Evolutionary conservation across 2,888 invertebrate species (phyloP), one percentile per base, ranked within the genome.

Genomic region (Xestoiulus laeticollis): DNA sequence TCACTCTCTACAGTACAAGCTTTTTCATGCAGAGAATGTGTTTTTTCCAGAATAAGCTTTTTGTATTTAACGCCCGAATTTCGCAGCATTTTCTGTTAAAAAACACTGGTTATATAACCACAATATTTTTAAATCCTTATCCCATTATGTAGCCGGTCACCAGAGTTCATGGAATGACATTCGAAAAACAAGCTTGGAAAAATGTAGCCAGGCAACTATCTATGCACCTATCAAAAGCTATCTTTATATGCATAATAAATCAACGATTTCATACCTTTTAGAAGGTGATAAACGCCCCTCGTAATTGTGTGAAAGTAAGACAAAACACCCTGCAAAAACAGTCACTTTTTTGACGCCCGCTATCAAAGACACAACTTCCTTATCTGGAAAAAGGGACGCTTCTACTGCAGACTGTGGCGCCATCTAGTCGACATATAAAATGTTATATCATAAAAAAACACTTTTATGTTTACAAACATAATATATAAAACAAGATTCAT

Each of bases 311-410:
- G 14, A 78, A 78, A 38, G 22, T 68, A 68, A 19, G 59, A 12
- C 30, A 78, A 53, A 78, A 68, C 68, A 68, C 68, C 68, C 30
- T 30, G 6, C 78, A 26, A 68, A 5, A n/a, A 68, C 59, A 30
- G 22, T 26, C 78, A 14, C 38, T 38, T 38, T 12, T 78, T 22
- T 78, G n/a, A 78, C 78, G 26, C 78, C 78, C 78, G 78, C 30
- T 30, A 78, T 78, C 12, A 59, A 22, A 26, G 68, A 22, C 78
- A 78, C 78, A 78, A 78, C 78, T 78, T 78, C 78, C 78, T 78
- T 48, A 48, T 48, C 3, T 48, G 48, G 78, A 22, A 14, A 78
- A 78, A 78, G 30, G 14, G 22, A 19, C n/a, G 59, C 59, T 59
- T 59, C n/a, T 1, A 19, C 38, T 30, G 14, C 26, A 8, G 22